Evolutionary conservation across 1,140 invertebrate species (phyloP).

Genomic region (Hermatobates lingyangjiaoensis): DNA sequence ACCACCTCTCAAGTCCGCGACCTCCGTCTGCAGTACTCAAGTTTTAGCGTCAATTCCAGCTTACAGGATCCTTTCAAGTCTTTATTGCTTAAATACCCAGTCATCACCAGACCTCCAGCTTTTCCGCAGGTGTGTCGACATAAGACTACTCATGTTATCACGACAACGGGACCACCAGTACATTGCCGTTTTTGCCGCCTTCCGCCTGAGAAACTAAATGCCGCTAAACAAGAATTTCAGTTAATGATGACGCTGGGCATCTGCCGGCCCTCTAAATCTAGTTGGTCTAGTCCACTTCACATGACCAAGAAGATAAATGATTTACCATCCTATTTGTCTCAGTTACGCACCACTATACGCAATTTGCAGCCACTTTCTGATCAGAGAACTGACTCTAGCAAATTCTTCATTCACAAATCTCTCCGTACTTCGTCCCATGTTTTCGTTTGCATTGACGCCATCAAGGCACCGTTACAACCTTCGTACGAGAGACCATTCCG

Average conservation of each 20-base stretch:
- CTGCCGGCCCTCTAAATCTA: not conserved
- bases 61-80: no score
- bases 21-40: no score
- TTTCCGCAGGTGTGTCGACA: no score
- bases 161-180: not conserved
- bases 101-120: no score
- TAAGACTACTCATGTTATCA: not conserved
- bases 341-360: no score
- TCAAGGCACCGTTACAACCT: not conserved
- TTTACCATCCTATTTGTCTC: no score
- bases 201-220: not conserved
- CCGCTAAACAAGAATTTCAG: constrained; percentile 1
- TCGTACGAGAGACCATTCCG: not conserved
- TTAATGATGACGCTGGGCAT: not conserved
- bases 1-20: no score
- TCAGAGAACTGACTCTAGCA: not conserved
- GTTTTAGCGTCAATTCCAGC: no score
- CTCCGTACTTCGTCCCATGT: not conserved
- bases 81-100: no score
- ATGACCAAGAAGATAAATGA: not conserved
- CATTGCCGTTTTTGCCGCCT: not conserved
- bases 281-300: constrained; percentile 1
- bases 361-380: no score
- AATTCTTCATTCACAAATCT: not conserved
- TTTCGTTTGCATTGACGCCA: not conserved